Conservation (phyloP, 2,888 invertebrate genomes). For the Dicyrtoma fusca region DNA sequence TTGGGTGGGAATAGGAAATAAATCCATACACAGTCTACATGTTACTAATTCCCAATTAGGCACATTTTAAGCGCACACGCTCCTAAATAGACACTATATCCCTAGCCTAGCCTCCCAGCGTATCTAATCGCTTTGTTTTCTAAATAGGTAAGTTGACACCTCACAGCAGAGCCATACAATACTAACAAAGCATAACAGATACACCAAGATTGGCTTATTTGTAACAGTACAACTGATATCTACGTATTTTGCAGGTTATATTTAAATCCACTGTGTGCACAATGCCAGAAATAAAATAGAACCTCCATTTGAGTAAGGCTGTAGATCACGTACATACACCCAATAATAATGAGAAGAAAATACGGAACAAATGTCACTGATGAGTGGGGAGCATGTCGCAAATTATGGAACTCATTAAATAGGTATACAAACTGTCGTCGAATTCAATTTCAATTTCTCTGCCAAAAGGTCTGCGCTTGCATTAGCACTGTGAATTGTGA, state of each 20-base stretch:
- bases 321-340: too few species aligned
- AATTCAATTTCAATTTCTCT: too few species aligned
- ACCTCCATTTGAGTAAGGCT: too few species aligned
- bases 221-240: too few species aligned
- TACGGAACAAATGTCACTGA: too few species aligned
- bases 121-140: constrained; percentile 39
- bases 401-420: background rate
- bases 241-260: background rate
- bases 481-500: too few species aligned
- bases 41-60: constrained; percentile 2
- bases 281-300: too few species aligned
- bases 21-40: constrained; percentile 1
- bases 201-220: too few species aligned
- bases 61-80: constrained; percentile 1
- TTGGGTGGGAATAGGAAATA: too few species aligned
- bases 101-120: background rate
- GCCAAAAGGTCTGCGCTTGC: too few species aligned
- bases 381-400: background rate
- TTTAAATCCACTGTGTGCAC: background rate
- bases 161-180: constrained; percentile 1
- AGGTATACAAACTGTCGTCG: background rate
- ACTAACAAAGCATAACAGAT: background rate
- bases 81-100: background rate
- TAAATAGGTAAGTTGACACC: constrained; percentile 40
- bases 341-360: too few species aligned